Evolutionary conservation across 2,113 vertebrate genomes (phyloP).

Genomic region (Elachura formosa): DNA sequence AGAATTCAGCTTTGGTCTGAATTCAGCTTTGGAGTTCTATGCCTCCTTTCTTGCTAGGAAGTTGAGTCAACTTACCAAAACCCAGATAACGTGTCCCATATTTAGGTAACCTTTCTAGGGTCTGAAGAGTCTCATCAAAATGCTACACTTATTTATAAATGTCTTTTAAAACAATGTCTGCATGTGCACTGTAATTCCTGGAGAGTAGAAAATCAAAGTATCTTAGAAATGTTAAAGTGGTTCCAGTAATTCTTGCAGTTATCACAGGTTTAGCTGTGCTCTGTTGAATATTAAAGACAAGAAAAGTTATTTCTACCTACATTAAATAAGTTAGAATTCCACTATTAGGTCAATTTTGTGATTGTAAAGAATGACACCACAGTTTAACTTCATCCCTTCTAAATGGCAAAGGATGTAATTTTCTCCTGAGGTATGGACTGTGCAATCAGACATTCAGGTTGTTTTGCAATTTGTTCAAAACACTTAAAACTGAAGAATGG

Average conservation of each 20-base stretch:
- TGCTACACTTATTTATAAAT: background rate
- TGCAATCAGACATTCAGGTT: background rate
- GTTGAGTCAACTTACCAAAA: background rate
- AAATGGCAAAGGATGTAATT: background rate
- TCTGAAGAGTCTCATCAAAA: background rate
- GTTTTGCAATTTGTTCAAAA: background rate
- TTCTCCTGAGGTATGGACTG: background rate
- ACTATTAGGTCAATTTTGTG: background rate
- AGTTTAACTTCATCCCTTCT: background rate
- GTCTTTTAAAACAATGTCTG: background rate
- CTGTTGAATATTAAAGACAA: background rate
- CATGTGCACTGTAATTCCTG: background rate
- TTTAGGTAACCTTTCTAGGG: background rate
- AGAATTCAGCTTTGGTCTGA: background rate
- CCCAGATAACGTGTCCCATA: background rate
- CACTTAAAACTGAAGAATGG: background rate
- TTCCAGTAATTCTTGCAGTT: background rate
- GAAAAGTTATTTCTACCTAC: background rate
- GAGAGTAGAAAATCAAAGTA: background rate
- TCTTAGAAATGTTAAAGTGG: background rate
- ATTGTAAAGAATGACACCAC: background rate
- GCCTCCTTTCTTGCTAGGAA: background rate
- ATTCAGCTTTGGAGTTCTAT: background rate
- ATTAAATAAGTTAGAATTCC: background rate
- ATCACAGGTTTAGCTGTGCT: background rate